A percentile compares a stretch with the other conserved stretches of the same genome.
phyloP scores from a whole-genome alignment of 2,113 vertebrate species.

The Casuarius casuarius region DNA sequence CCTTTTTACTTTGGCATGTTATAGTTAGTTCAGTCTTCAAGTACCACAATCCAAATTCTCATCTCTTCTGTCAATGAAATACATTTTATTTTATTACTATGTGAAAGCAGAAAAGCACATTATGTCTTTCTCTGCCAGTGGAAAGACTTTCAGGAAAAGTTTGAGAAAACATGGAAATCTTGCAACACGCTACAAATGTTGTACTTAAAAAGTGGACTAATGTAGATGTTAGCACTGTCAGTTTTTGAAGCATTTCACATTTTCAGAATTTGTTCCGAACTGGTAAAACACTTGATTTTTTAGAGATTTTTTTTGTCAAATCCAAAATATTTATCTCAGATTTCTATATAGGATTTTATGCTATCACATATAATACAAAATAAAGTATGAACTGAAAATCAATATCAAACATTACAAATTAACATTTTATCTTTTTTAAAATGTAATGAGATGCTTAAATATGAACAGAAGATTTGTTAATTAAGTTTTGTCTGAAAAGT shows the following conservation, averaged over 20 bases:
- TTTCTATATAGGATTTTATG: background rate
- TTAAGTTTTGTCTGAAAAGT: background rate
- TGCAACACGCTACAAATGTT: background rate
- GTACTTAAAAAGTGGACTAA: background rate
- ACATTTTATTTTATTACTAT: background rate
- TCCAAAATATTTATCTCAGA: background rate
- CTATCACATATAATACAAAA: background rate
- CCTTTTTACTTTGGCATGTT: background rate
- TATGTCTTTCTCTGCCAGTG: background rate
- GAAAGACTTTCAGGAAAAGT: background rate
- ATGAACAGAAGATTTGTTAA: background rate
- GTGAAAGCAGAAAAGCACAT: background rate
- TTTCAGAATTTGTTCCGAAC: background rate
- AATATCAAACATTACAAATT: background rate
- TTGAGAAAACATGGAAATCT: background rate
- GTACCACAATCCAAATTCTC: background rate
- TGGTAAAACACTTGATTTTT: background rate
- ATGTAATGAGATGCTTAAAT: rapidly evolving
- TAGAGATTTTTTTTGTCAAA: background rate
- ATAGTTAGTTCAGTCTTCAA: background rate
- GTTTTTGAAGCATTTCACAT: background rate
- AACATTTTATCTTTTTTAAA: background rate
- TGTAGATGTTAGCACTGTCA: background rate
- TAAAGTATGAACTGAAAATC: background rate
- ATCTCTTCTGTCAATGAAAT: background rate